Conservation (phyloP, 92 coral and sea anemone genomes). For the Porites rus region DNA sequence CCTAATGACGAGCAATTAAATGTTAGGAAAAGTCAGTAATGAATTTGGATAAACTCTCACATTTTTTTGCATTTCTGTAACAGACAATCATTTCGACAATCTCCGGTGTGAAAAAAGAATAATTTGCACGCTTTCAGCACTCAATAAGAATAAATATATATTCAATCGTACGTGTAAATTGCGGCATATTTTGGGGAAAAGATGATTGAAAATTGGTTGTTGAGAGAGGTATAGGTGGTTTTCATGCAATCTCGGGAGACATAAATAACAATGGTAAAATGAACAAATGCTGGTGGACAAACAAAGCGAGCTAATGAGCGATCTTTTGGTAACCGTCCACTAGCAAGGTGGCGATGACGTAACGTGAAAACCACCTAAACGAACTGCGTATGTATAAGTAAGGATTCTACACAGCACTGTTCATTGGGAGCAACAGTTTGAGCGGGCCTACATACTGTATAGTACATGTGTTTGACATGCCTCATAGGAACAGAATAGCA, state of each 20-base stretch:
- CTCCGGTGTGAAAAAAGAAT: neutral
- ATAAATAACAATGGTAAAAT: too few relatives aligned
- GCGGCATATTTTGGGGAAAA: neutral
- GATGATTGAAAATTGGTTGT: neutral
- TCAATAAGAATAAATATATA: neutral
- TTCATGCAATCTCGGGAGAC: too few relatives aligned
- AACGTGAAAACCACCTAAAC: too few relatives aligned
- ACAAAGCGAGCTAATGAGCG: too few relatives aligned
- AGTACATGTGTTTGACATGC: neutral
- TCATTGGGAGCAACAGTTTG: neutral
- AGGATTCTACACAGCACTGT: neutral
- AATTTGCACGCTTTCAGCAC: neutral
- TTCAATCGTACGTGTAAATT: neutral
- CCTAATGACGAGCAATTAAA: neutral
- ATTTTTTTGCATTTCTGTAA: too few relatives aligned
- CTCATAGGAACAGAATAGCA: constrained; percentile 33
- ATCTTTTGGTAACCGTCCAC: too few relatives aligned
- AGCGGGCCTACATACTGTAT: neutral
- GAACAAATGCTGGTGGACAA: too few relatives aligned
- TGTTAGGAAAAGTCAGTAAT: too few relatives aligned
- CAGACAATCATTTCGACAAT: too few relatives aligned
- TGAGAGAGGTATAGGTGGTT: too few relatives aligned
- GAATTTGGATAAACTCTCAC: too few relatives aligned
- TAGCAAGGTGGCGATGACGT: too few relatives aligned
- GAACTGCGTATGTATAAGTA: neutral